These are phyloP conservation scores for Calonectris borealis DNA, from an alignment of 2,113 vertebrate species.

Conservation along the genomic window DNA sequence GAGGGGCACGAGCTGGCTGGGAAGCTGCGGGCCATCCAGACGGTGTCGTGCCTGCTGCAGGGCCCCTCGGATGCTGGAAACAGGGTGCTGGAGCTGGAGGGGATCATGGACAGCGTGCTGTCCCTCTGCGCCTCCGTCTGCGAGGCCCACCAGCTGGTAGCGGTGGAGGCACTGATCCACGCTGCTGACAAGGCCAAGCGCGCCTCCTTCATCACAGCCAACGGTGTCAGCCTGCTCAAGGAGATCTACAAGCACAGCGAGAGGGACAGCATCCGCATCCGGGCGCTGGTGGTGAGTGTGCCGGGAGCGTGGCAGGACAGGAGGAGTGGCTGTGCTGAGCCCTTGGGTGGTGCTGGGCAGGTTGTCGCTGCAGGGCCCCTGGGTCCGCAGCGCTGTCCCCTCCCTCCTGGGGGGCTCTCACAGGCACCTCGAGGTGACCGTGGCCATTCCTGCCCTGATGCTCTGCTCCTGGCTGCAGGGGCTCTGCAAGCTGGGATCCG, in stretches of 20 bases:
- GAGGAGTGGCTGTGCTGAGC: not conserved
- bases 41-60: conserved; percentile 91
- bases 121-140: conserved; percentile 86
- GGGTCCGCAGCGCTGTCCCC: not conserved
- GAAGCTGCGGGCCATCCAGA: conserved; percentile 93
- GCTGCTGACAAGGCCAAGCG: conserved; percentile 94
- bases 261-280: conserved; percentile 92
- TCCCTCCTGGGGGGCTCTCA: not conserved
- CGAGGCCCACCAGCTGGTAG: conserved; percentile 90
- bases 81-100: conserved; percentile 88
- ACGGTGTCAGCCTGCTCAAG: conserved; percentile 91
- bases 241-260: conserved; percentile 96
- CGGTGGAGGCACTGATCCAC: conserved; percentile 93
- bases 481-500: conserved; percentile 95
- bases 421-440: accelerated
- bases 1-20: conserved; percentile 72
- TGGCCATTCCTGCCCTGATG: not conserved
- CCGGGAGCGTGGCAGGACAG: accelerated
- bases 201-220: conserved; percentile 94
- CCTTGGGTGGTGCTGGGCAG: not conserved
- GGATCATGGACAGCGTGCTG: conserved; percentile 91
- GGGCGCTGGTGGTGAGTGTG: conserved; percentile 88
- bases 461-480: conserved; percentile 75
- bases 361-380: not conserved
- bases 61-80: conserved; percentile 92